These are phyloP conservation scores for Neopelma chrysocephalum DNA, from an alignment of 2,797 vertebrate species.

Conservation along the genomic window DNA sequence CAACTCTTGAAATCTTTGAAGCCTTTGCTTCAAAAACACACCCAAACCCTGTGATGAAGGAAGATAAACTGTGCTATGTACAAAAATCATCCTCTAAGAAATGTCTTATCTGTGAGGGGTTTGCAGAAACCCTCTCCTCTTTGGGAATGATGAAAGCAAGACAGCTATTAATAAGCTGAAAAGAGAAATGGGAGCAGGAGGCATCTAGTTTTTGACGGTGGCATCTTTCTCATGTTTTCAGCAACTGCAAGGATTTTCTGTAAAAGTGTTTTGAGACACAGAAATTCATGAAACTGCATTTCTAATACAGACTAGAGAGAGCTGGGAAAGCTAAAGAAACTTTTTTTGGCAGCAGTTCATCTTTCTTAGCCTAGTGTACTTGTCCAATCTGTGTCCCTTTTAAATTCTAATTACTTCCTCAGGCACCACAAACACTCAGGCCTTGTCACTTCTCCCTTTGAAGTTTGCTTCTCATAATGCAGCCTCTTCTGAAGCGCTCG, in stretches of 20 bases:
- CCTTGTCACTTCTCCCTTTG: constrained; percentile 61
- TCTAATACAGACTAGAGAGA: not conserved
- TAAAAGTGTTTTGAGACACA: not conserved
- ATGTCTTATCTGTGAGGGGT: not conserved
- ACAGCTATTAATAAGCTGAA: not conserved
- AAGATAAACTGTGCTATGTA: not conserved
- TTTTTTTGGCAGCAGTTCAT: constrained; percentile 47
- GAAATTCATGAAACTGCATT: not conserved
- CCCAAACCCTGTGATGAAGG: fast-evolving
- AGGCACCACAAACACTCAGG: constrained; percentile 56
- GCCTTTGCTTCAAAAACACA: not conserved
- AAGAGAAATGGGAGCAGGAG: not conserved
- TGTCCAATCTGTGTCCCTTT: constrained; percentile 36
- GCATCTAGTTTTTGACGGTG: not conserved
- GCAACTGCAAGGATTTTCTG: not conserved
- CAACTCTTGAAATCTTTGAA: not conserved
- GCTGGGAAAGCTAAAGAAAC: constrained; percentile 10
- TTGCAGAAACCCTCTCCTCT: not conserved
- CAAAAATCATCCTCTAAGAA: not conserved
- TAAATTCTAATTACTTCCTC: constrained; percentile 72
- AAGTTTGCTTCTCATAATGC: constrained; percentile 56
- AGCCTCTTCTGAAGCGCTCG: constrained; percentile 41
- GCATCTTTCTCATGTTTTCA: not conserved
- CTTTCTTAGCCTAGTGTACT: constrained; percentile 15
- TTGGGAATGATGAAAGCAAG: not conserved